Evolutionary conservation across 2,797 vertebrate species (phyloP).

Genomic region (Diplodus puntazzo): DNA sequence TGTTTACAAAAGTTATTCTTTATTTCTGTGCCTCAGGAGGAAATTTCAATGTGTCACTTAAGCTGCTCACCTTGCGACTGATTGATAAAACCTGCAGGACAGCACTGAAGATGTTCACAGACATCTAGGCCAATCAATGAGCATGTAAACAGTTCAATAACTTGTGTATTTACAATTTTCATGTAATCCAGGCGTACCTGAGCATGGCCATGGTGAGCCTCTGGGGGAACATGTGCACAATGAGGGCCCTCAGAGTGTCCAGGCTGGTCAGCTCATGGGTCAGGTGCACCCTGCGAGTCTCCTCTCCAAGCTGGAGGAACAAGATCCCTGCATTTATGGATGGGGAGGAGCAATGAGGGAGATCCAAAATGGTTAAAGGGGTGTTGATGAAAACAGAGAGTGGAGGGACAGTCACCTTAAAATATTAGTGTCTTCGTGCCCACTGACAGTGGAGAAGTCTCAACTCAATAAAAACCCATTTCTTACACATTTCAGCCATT

Average conservation of each 20-base stretch:
- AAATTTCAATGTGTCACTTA: neutral
- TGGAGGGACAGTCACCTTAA: constrained; percentile 21
- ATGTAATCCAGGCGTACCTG: constrained; percentile 72
- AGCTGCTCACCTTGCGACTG: neutral
- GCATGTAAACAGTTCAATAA: neutral
- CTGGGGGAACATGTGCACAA: constrained; percentile 99
- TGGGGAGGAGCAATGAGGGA: constrained; percentile 57
- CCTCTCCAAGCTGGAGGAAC: constrained; percentile 97
- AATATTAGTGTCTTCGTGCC: neutral
- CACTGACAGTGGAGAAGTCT: neutral
- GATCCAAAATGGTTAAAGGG: constrained; percentile 23
- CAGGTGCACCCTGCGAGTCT: constrained; percentile 95
- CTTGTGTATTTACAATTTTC: too few species aligned
- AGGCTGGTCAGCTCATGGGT: constrained; percentile 98
- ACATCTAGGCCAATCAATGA: neutral
- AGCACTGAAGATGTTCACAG: neutral
- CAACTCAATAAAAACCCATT: neutral
- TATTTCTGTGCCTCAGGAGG: neutral
- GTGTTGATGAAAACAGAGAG: constrained; percentile 45
- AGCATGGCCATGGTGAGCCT: constrained; percentile 98
- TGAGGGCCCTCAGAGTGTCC: constrained; percentile 97
- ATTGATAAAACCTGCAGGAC: constrained; percentile 1
- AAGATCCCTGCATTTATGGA: constrained; percentile 89
- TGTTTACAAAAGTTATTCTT: constrained; percentile 4
- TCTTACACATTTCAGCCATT: neutral